phyloP scores from a whole-genome alignment of 2,888 invertebrate genomes.

The Lasiommata megera region DNA sequence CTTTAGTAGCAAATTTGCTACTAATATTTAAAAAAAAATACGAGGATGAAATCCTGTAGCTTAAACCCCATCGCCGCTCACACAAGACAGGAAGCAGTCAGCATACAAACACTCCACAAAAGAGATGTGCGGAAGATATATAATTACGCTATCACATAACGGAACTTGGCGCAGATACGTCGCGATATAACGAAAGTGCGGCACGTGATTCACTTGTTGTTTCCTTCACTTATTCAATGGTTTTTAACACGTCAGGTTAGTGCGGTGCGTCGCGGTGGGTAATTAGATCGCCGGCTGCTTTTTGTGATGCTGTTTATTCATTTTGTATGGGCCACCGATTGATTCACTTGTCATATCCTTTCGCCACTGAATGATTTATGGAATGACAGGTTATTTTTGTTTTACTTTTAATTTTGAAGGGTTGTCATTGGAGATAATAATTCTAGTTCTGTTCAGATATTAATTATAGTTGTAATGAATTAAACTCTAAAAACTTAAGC shows the following conservation, averaged over 20 bases:
- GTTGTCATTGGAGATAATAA: too few relatives aligned
- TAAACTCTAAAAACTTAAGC: too few relatives aligned
- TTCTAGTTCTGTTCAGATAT: too few relatives aligned
- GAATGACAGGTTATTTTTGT: slow-evolving; percentile 10
- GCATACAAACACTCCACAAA: slow-evolving; percentile 60
- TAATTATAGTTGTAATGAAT: too few relatives aligned
- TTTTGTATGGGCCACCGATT: background rate
- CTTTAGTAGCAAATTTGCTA: too few relatives aligned
- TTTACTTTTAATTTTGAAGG: background rate
- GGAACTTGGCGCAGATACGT: slow-evolving; percentile 47
- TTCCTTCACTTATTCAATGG: slow-evolving; percentile 46
- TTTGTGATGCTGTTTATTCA: background rate
- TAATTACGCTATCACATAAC: slow-evolving; percentile 70
- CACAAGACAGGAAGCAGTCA: slow-evolving; percentile 66
- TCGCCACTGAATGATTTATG: background rate
- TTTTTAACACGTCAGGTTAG: slow-evolving; percentile 16
- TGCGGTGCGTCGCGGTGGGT: slow-evolving; percentile 2
- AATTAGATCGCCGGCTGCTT: slow-evolving; percentile 1
- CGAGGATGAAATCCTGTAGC: slow-evolving; percentile 30
- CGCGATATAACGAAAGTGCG: slow-evolving; percentile 37
- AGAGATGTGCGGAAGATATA: slow-evolving; percentile 70
- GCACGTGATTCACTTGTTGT: slow-evolving; percentile 64
- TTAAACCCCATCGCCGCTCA: slow-evolving; percentile 42
- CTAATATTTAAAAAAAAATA: too few relatives aligned
- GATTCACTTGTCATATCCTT: slow-evolving; percentile 14